Evolutionary conservation across 1,140 invertebrate species (phyloP), one percentile per base, ranked within the genome.

Genomic region (Sarcophaga bullata): DNA sequence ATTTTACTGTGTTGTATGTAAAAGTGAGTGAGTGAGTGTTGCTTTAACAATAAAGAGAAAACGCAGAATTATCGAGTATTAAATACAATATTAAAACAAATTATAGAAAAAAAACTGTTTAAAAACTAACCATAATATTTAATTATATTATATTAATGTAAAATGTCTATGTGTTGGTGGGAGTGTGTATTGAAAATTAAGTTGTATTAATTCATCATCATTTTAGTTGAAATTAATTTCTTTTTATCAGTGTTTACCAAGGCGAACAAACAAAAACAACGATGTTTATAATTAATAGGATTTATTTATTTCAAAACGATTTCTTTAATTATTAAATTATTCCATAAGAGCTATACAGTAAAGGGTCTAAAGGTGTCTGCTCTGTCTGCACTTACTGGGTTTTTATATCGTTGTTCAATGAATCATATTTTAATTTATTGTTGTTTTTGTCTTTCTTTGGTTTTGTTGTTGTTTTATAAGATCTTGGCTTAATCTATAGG

Each of bases 1-100:
- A n/a, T 58, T 13, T 58, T n/a, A 58, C 25, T 37, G 25, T 37
- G 25, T 58, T 58, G 54, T 58, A 58, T 58, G 13, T 2, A 58
- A n/a, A 58, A 58, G 54, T 58, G 54, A 58, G 54, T 58, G 54
- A 58, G 54, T 58, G 54, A n/a, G n/a, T 58, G n/a, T 68, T 68
- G 10, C 10, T 25, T 19, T 68, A 5, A 68, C n/a, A 68, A 68
- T 19, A 68, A 68, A 68, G 62, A 19, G 62, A 68, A 68, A 68
- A 68, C 62, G 62, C 62, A 68, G 25, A 58, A 68, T 19, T 68
- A 25, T 25, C 17, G 62, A n/a, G 62, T 17, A 68, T 68, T 19
- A 68, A 68, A 3, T 68, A 52, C 6, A 37, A 37, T 52, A 52
- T 10, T 52, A 52, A 52, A 37, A 52, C 9, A 52, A 52, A 13